Conservation (phyloP, 2,113 vertebrate genomes). For the Setophaga kirtlandii region DNA sequence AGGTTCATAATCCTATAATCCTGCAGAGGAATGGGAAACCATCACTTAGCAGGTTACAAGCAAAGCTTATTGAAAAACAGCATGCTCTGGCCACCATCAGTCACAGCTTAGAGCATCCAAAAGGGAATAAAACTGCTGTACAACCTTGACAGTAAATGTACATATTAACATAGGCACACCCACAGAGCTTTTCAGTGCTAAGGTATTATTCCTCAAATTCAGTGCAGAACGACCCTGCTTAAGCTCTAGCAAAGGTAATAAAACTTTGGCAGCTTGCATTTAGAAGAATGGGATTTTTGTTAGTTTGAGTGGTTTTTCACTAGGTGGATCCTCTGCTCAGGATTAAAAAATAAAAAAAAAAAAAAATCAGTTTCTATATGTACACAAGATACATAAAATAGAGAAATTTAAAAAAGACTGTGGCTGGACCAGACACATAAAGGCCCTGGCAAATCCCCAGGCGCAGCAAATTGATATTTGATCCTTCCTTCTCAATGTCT, state of each 20-base stretch:
- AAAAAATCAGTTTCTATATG: background rate
- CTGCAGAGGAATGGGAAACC: background rate
- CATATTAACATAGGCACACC: fast-evolving
- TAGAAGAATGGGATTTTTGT: background rate
- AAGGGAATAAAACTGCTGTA: background rate
- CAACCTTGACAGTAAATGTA: background rate
- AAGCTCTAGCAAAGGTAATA: background rate
- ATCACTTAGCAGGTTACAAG: background rate
- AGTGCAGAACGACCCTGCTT: background rate
- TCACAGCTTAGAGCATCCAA: background rate
- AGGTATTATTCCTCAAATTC: background rate
- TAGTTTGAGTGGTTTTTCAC: background rate
- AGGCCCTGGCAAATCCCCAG: background rate
- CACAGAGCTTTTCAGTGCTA: background rate
- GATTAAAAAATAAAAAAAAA: background rate
- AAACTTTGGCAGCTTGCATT: background rate
- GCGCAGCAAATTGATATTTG: background rate
- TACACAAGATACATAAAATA: background rate
- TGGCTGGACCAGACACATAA: background rate
- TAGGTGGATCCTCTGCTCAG: background rate
- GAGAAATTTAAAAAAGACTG: background rate
- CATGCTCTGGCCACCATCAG: background rate
- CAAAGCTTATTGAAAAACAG: background rate
- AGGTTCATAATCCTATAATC: background rate
- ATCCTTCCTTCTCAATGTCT: background rate